Conservation (phyloP, 2,797 vertebrate species). For the Hydrolagus colliei region DNA sequence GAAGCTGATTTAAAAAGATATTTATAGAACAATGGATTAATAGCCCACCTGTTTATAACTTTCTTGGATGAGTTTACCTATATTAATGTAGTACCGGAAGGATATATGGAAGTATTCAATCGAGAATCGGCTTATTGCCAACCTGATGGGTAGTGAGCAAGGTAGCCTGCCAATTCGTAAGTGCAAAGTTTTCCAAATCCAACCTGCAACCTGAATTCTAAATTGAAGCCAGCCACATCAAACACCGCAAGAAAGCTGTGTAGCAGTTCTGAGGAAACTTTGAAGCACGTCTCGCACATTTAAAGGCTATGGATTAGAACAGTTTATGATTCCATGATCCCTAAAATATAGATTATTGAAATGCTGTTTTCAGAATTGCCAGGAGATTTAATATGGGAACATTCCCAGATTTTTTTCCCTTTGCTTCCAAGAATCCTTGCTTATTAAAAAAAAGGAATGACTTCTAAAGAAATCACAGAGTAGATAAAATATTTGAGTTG, state of each 20-base stretch:
- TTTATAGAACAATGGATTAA: constrained; percentile 39
- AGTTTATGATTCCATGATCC: not conserved
- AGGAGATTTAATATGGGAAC: not conserved
- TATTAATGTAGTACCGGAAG: constrained; percentile 32
- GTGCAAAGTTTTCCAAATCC: not conserved
- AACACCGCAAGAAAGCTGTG: not conserved
- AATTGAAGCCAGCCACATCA: constrained; percentile 31
- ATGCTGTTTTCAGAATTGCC: not conserved
- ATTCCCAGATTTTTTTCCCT: not conserved
- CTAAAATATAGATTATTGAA: constrained; percentile 9
- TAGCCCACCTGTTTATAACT: constrained; percentile 37
- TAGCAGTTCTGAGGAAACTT: not conserved
- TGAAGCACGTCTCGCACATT: constrained; percentile 4
- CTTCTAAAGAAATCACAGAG: not conserved
- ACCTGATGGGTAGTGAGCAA: constrained; percentile 22
- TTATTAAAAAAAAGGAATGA: not conserved
- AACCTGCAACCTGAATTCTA: constrained; percentile 14
- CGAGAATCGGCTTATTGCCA: constrained; percentile 23
- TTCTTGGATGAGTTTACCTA: constrained; percentile 33
- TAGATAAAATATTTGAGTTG: not conserved
- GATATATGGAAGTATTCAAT: constrained; percentile 36
- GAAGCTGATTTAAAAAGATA: constrained; percentile 37
- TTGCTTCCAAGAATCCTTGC: not conserved
- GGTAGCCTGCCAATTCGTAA: constrained; percentile 32
- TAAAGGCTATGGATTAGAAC: not conserved